Evolutionary conservation across 2,113 vertebrate species (phyloP).

Genomic region (Cervus canadensis): DNA sequence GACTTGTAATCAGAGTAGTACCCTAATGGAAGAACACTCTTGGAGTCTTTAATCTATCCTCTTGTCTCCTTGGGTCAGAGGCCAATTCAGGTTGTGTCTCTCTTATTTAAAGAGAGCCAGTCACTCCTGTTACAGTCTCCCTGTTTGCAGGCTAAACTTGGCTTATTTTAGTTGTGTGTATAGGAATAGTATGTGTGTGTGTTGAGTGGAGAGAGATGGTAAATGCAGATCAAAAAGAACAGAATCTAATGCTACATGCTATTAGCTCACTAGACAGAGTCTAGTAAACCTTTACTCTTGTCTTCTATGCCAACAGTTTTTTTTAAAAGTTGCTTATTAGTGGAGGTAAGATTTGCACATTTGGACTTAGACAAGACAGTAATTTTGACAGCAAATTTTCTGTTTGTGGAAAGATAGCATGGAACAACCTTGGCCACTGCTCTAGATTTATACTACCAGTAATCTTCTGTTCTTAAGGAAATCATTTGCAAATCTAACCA

Average conservation of each 20-base stretch:
- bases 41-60: not conserved
- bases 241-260: not conserved
- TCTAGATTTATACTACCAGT: not conserved
- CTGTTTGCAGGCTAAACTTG: not conserved
- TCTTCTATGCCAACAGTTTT: not conserved
- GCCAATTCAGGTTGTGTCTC: not conserved
- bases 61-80: not conserved
- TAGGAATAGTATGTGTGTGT: not conserved
- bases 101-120: conserved; percentile 29
- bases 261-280: conserved; percentile 6
- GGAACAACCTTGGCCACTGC: not conserved
- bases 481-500: not conserved
- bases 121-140: not conserved
- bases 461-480: not conserved
- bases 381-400: conserved; percentile 20
- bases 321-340: conserved; percentile 7
- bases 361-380: not conserved
- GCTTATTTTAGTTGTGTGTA: not conserved
- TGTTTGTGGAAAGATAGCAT: not conserved
- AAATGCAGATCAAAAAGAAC: not conserved
- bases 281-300: not conserved
- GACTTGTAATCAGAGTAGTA: conserved; percentile 1
- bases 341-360: not conserved
- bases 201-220: not conserved
- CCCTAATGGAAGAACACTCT: not conserved